Conservation (phyloP, 2,797 vertebrate genomes). For the Periophthalmus magnuspinnatus region DNA sequence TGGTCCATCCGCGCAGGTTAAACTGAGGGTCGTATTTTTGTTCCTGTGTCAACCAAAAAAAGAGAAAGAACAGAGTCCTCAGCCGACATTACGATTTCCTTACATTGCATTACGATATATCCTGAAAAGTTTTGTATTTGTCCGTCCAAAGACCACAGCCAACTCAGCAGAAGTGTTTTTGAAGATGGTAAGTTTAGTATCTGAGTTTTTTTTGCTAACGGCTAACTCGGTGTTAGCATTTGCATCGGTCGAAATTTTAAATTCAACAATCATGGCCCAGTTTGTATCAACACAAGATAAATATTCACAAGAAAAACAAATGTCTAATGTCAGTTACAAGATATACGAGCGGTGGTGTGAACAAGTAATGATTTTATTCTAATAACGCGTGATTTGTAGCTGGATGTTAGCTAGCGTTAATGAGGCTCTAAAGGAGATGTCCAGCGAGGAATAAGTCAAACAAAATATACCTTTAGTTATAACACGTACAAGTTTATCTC, state of each 20-base stretch:
- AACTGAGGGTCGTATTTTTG: slow-evolving; percentile 79
- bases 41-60: slow-evolving; percentile 82
- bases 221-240: slow-evolving; percentile 64
- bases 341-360: accelerated
- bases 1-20: slow-evolving; percentile 62
- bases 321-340: neutral
- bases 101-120: slow-evolving; percentile 14
- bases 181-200: slow-evolving; percentile 73
- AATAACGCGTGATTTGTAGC: slow-evolving; percentile 11
- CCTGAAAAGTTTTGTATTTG: slow-evolving; percentile 26
- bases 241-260: slow-evolving; percentile 34
- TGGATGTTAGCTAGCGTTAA: slow-evolving; percentile 48
- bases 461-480: neutral
- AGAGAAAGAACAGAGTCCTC: slow-evolving; percentile 61
- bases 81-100: slow-evolving; percentile 33
- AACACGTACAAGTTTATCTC: too few relatives aligned
- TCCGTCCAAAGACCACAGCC: slow-evolving; percentile 13
- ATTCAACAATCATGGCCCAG: slow-evolving; percentile 19
- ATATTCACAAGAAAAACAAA: neutral
- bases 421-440: slow-evolving; percentile 27
- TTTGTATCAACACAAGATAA: slow-evolving; percentile 8
- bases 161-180: slow-evolving; percentile 33
- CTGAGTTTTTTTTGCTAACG: slow-evolving; percentile 41
- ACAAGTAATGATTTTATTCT: too few relatives aligned
- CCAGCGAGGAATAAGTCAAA: neutral